Base-by-base conservation (phyloP, 2,113 vertebrate genomes). In the Dendrocopos noguchii region DNA sequence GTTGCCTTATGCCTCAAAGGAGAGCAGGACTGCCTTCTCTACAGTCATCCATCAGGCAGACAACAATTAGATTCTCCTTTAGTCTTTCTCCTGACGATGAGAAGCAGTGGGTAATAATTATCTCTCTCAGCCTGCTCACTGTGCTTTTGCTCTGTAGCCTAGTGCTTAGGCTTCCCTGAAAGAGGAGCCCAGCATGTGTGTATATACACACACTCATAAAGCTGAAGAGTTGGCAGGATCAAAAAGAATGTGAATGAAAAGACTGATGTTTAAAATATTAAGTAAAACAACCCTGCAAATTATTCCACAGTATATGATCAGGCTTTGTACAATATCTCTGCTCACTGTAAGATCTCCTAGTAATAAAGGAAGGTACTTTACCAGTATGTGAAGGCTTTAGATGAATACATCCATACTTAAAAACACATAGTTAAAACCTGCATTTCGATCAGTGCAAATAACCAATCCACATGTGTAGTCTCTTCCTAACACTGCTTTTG, bases 231-330 rank as follows among this genome's bases (percentile, higher is more conserved):
- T 76, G 56, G 81, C 59, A 71, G 16, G 52, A 95, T 65, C 25
- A 71, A 84, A 83, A 67, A 36, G 19, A 80, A 63, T 15, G 63
- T 81, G 34, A 87, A 91, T 60, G 9, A 79, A 79, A 80, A 72
- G 65, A 17, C 15, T 66, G 44, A 42, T 47, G 36, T 84, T 85
- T 36, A 27, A 53, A 80, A 33, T 61, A 46, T 39, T 90, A 94
- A 76, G 15, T 63, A 76, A 92, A 94, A 93, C 24, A 52, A 9
- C n/a, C 76, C 88, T 67, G 60, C 17, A 86, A 80, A 93, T 44
- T 56, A 60, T 9, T 90, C 77, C 64, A 34, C 12, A 6, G 24
- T 29, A 33, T 36, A 57, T 7, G 59, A 53, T 46, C 80, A 52
- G 15, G 28, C 31, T 90, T 66, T 55, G 50, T 74, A 90, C 88